Base-by-base conservation (phyloP, 2,113 vertebrate genomes). In the Hystrix cristata region DNA sequence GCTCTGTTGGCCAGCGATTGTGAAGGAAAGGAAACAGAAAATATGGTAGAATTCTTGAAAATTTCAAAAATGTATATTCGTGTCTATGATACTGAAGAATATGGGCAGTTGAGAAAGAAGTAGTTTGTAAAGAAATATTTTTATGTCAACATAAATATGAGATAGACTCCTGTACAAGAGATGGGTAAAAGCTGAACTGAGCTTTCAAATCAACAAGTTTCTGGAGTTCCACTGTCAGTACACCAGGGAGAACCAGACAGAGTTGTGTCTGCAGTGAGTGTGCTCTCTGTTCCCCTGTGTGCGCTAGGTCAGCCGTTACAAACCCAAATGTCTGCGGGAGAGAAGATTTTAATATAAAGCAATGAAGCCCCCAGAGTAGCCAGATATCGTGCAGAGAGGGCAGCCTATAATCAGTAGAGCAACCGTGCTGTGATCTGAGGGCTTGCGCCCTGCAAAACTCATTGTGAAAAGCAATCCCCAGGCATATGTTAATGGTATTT, bases 1-100 rank as follows among this genome's bases (percentile, higher is more conserved):
- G 76, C 1, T 94, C 34, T 96, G 71, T 95, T 94, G 96, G n/a
- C 6, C n/a, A 78, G 55, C 76, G 90, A 90, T 62, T 84, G 55
- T 85, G 51, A 95, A 62, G 86, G 91, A 82, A 93, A 95, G 34
- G 12, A 90, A 92, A 74, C 25, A 55, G 14, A 48, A 85, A 48
- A 96, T 76, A 88, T 21, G 21, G 3, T 65, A 2, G 27, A 89
- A 88, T 15, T 8, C 34, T 94, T 31, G 14, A 92, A 14, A 53
- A 80, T 74, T 92, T 94, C 10, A 88, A 4, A 13, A 65, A 55
- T 82, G 85, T 91, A 84, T 94, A 64, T 5, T 76, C 82, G 38
- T 86, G 48, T 60, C 16, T 43, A 12, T 48, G 31, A 15, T 51
- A 51, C 23, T 57, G 27, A 90, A 27, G 21, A 95, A 34, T 34